phyloP scores from a whole-genome alignment of 2,113 vertebrate species.

The Lichenostomus cassidix region DNA sequence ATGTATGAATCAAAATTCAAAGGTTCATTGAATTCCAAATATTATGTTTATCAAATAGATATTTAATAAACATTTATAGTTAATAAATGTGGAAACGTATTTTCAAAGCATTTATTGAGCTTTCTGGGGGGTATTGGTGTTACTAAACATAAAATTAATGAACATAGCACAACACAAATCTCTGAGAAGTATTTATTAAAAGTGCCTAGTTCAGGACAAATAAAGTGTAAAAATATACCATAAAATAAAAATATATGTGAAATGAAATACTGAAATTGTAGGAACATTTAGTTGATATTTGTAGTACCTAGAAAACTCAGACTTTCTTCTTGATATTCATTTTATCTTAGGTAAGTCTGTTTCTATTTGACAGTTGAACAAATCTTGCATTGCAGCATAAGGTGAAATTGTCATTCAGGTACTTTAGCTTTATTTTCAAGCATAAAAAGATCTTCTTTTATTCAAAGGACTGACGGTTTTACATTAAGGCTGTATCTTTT shows the following conservation, averaged over 20 bases:
- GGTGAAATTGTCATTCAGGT: background rate
- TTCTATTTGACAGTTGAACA: background rate
- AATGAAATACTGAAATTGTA: background rate
- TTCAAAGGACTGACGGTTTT: background rate
- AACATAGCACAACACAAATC: background rate
- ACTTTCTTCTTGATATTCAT: background rate
- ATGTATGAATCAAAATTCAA: background rate
- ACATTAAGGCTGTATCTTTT: background rate
- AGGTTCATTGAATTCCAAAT: background rate
- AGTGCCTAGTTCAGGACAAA: background rate
- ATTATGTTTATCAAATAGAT: background rate
- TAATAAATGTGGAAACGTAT: background rate
- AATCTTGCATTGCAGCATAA: background rate
- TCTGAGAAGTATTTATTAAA: background rate
- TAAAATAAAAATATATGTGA: background rate
- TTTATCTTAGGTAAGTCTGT: background rate
- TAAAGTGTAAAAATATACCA: background rate
- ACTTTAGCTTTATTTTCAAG: background rate
- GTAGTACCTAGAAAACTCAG: background rate
- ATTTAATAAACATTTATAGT: background rate
- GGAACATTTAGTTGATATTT: background rate
- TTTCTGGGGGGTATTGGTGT: background rate
- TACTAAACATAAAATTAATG: background rate
- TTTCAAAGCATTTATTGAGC: background rate
- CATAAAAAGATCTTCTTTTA: background rate